Evolutionary conservation across 2,888 invertebrate genomes (phyloP).

Genomic region (Galerucella calmariensis): DNA sequence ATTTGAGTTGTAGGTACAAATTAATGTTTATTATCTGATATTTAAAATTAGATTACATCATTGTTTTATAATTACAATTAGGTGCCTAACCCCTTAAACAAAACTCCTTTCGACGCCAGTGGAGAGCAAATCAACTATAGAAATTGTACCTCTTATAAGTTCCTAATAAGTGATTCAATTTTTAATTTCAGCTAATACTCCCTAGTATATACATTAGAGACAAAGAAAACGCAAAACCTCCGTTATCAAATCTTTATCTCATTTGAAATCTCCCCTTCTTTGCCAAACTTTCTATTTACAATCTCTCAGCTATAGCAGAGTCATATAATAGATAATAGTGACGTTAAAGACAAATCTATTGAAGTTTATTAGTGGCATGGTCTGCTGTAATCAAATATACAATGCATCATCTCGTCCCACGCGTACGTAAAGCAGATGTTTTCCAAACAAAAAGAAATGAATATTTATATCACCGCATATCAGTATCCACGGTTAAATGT

Average conservation of each 20-base stretch:
- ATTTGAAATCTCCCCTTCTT: slow-evolving; percentile 49
- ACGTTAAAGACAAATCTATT: slow-evolving; percentile 16
- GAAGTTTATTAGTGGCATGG: slow-evolving; percentile 46
- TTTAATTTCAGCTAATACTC: neutral
- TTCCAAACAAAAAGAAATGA: slow-evolving; percentile 56
- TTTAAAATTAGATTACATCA: too few relatives aligned
- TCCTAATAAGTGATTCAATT: neutral
- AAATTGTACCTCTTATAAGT: too few relatives aligned
- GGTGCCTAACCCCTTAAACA: too few relatives aligned
- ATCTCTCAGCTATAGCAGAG: slow-evolving; percentile 44
- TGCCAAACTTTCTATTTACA: slow-evolving; percentile 64
- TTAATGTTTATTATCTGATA: too few relatives aligned
- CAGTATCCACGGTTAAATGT: slow-evolving; percentile 46
- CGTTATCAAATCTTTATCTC: slow-evolving; percentile 47
- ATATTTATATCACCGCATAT: slow-evolving; percentile 59
- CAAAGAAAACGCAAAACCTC: slow-evolving; percentile 45
- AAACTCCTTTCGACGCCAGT: too few relatives aligned
- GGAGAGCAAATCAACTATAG: too few relatives aligned
- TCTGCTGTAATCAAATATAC: slow-evolving; percentile 59
- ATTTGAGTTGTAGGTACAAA: too few relatives aligned
- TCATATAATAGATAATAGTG: slow-evolving; percentile 18
- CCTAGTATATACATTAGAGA: slow-evolving; percentile 11
- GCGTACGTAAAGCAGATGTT: slow-evolving; percentile 53
- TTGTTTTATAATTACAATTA: too few relatives aligned
- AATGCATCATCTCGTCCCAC: slow-evolving; percentile 55